Evolutionary conservation across 2,797 vertebrate species (phyloP), one percentile per base, ranked within the genome.

Genomic region (Micrastur ruficollis): DNA sequence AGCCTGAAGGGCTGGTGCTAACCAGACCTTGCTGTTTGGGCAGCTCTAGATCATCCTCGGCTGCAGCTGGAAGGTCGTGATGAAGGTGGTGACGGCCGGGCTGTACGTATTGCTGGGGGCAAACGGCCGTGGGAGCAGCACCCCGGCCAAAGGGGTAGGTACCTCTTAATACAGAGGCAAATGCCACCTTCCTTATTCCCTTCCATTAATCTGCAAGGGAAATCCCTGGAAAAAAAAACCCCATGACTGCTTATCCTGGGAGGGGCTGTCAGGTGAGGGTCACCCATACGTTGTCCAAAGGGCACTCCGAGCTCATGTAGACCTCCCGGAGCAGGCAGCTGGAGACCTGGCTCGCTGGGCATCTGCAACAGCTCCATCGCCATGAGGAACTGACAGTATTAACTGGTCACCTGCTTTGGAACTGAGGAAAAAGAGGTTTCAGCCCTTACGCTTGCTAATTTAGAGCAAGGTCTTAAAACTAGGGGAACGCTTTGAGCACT

Each of bases 221-320:
- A 67, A 62, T 61, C 13, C 49, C 29, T 31, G n/a, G 9, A 25
- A 53, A 53, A 32, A 40, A n/a, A 4, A 42, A 17, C 13, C 42
- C 42, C 0, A 6, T 5, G 3, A 18, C 40, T 1, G 0, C 10
- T 34, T n/a, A 5, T 21, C 22, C 14, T 71, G 56, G 38, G n/a
- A 75, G 27, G 8, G 44, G 15, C 3, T 12, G 18, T 44, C 4
- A 0, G 36, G 25, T 52, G 67, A 18, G 31, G 22, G 40, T 78
- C 40, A 25, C 52, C 34, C 38, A 12, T 29, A 23, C 11, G 14
- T 34, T 63, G 44, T 63, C 63, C 70, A 36, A 46, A 70, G 49
- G n/a, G 44, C 14, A 6, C 20, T 49, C 26, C 0, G 1, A 73
- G 34, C 26, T 23, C 20, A 0, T 1, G 12, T 4, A 34, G 68